Conservation (phyloP, 2,797 vertebrate species). For the Enteromius unitaeniatus region DNA sequence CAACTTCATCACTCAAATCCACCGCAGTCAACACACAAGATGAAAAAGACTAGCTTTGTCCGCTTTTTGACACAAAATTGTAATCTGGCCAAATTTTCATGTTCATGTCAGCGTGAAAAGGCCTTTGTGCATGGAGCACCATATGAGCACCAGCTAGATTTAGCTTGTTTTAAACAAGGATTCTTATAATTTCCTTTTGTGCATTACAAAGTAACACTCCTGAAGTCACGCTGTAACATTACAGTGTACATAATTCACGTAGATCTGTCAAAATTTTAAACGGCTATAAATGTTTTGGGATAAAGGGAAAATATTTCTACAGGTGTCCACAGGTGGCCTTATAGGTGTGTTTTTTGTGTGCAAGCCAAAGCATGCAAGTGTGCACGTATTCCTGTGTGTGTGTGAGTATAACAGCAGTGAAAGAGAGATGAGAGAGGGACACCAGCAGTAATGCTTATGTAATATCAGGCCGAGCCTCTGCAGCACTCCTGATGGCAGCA, state of each 20-base stretch:
- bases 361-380: slow-evolving; percentile 10
- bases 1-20: neutral
- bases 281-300: neutral
- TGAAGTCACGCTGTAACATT: neutral
- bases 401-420: slow-evolving; percentile 38
- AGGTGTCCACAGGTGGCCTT: slow-evolving; percentile 10
- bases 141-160: neutral
- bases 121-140: neutral
- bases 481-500: slow-evolving; percentile 63
- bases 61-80: neutral
- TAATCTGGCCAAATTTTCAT: neutral
- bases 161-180: neutral
- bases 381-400: slow-evolving; percentile 19
- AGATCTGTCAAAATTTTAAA: neutral
- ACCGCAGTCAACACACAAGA: neutral
- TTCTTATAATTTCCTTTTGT: neutral
- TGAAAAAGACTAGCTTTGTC: neutral
- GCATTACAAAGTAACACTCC: neutral
- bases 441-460: slow-evolving; percentile 49
- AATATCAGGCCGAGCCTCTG: slow-evolving; percentile 55
- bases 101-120: neutral
- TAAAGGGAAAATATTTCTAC: neutral
- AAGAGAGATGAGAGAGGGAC: slow-evolving; percentile 37
- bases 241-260: neutral
- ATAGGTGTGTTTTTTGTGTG: neutral